These are phyloP conservation scores for Caradrina kadenii DNA, from an alignment of 2,888 invertebrate species.

Conservation along the genomic window DNA sequence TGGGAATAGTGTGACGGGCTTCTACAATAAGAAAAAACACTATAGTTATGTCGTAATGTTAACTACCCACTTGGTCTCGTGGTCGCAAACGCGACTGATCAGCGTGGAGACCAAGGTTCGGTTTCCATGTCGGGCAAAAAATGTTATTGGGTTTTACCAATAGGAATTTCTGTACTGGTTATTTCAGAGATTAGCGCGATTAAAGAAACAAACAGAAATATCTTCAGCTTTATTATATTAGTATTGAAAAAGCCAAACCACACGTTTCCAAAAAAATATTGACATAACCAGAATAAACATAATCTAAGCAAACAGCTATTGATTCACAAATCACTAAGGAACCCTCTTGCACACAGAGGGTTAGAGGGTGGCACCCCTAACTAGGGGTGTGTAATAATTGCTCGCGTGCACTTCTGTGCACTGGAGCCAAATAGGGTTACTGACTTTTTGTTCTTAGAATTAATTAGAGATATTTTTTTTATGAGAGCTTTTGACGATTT, in stretches of 20 bases:
- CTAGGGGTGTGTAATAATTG: slow-evolving; percentile 84
- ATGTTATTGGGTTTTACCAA: too few species aligned
- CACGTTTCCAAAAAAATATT: slow-evolving; percentile 10
- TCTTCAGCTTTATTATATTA: too few species aligned
- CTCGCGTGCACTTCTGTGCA: slow-evolving; percentile 70
- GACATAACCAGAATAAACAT: slow-evolving; percentile 36
- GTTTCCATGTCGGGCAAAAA: too few species aligned
- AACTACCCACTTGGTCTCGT: too few species aligned
- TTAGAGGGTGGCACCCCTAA: slow-evolving; percentile 62
- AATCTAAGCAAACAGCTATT: slow-evolving; percentile 59
- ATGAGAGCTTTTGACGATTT: background rate
- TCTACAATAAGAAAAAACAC: too few species aligned
- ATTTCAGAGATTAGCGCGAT: too few species aligned
- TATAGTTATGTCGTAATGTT: too few species aligned
- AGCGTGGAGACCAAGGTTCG: too few species aligned
- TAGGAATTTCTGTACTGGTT: too few species aligned
- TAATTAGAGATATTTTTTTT: slow-evolving; percentile 31
- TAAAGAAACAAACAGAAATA: too few species aligned
- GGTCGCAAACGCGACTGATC: too few species aligned
- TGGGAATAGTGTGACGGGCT: too few species aligned
- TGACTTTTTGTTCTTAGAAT: slow-evolving; percentile 50
- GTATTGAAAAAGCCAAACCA: background rate
- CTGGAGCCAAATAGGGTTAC: slow-evolving; percentile 54
- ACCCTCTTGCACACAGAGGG: slow-evolving; percentile 49
- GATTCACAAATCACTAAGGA: slow-evolving; percentile 72